Evolutionary conservation across 2,888 invertebrate species (phyloP).

Genomic region (Andricus curvator): DNA sequence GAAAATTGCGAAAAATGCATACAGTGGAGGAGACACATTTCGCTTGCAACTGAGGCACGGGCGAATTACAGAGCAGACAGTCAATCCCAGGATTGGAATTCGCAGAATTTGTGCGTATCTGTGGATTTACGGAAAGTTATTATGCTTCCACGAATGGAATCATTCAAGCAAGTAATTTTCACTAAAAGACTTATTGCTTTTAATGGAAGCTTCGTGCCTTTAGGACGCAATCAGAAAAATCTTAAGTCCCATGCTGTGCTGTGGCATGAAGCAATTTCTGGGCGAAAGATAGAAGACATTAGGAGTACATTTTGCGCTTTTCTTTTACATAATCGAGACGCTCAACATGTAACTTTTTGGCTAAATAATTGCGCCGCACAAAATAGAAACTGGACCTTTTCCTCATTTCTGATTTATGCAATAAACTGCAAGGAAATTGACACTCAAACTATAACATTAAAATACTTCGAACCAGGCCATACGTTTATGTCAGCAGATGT

Average conservation of each 20-base stretch:
- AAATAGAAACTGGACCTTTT: constrained; percentile 1
- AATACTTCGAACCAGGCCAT: too few relatives aligned
- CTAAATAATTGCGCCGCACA: too few relatives aligned
- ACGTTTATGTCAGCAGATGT: too few relatives aligned
- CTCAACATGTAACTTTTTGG: too few relatives aligned
- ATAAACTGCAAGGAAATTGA: constrained; percentile 2
- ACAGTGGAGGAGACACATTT: neutral
- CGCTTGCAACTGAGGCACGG: neutral
- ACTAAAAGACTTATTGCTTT: too few relatives aligned
- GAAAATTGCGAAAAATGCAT: neutral
- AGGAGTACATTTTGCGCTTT: constrained; percentile 16
- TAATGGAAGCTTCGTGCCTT: too few relatives aligned
- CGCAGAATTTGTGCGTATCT: constrained; percentile 6
- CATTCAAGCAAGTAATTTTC: neutral
- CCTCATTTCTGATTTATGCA: too few relatives aligned
- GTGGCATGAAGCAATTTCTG: too few relatives aligned
- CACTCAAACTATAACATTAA: neutral
- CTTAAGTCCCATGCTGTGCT: too few relatives aligned
- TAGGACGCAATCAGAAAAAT: too few relatives aligned
- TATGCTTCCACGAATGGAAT: neutral
- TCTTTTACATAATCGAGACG: constrained; percentile 15
- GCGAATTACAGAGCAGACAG: neutral
- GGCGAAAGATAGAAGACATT: constrained; percentile 4
- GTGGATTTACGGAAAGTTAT: constrained; percentile 9
- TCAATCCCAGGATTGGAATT: neutral